Conservation (phyloP, 2,888 invertebrate species). For the Caenorhabditis afra region DNA sequence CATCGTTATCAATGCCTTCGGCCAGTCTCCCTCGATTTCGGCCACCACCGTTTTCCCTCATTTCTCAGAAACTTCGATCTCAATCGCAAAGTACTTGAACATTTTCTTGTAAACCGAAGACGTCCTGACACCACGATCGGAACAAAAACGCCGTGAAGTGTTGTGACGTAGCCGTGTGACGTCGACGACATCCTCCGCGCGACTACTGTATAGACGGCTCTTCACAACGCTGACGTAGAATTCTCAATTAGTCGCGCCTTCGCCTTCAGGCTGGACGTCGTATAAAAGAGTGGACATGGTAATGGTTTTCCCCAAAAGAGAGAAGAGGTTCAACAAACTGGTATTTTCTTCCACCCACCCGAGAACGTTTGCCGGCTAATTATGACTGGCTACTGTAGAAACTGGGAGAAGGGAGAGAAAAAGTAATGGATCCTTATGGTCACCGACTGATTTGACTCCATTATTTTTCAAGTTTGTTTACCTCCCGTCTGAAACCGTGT, state of each 20-base stretch:
- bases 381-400: conserved; percentile 46
- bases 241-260: conserved; percentile 53
- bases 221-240: conserved; percentile 52
- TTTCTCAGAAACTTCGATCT: conserved; percentile 55
- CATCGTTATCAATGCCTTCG: conserved; percentile 31
- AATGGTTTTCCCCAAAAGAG: conserved; percentile 41
- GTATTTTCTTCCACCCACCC: conserved; percentile 29
- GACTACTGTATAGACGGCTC: conserved; percentile 57
- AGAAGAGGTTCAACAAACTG: conserved; percentile 48
- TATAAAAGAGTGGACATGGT: conserved; percentile 59
- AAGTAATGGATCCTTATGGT: conserved; percentile 37
- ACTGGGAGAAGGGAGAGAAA: not conserved
- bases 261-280: conserved; percentile 39
- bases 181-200: conserved; percentile 21
- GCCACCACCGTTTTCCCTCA: conserved; percentile 18
- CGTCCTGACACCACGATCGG: conserved; percentile 11
- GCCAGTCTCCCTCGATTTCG: conserved; percentile 4
- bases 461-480: conserved; percentile 47
- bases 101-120: conserved; percentile 23
- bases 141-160: conserved; percentile 36
- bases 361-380: conserved; percentile 52
- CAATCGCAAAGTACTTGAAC: conserved; percentile 53
- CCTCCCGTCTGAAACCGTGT: conserved; percentile 42
- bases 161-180: conserved; percentile 54
- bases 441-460: conserved; percentile 12